Percentiles rank a stretch among this genome's conserved stretches.
Evolutionary conservation across 2,113 vertebrate genomes (phyloP).

Genomic region (Engystomops pustulosus): DNA sequence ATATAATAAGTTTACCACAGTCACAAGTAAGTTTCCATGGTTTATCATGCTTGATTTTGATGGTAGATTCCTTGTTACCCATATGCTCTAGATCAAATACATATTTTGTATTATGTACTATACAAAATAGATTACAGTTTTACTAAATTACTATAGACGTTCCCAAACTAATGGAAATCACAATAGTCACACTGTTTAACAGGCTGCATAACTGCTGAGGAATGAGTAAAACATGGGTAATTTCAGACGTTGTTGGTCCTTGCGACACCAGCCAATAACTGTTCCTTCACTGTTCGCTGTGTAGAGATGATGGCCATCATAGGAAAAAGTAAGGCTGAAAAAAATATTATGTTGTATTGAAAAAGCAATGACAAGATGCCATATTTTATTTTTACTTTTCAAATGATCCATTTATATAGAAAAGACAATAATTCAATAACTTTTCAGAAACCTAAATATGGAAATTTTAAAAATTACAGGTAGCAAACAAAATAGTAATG

Average conservation of each 20-base stretch:
- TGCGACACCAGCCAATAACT: constrained; percentile 95
- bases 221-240: constrained; percentile 98
- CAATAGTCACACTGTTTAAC: constrained; percentile 68
- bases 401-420: too few species aligned
- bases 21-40: too few species aligned
- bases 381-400: too few species aligned
- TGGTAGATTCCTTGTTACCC: too few species aligned
- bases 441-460: too few species aligned
- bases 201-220: constrained; percentile 95
- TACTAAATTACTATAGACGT: background rate
- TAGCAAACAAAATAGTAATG: too few species aligned
- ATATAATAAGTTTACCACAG: too few species aligned
- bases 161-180: background rate
- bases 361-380: too few species aligned
- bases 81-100: background rate
- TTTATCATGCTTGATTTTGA: too few species aligned
- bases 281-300: constrained; percentile 94
- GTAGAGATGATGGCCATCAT: constrained; percentile 97
- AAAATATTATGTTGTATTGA: too few species aligned
- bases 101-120: background rate
- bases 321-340: constrained; percentile 94
- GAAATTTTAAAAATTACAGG: too few species aligned
- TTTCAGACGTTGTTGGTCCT: constrained; percentile 96
- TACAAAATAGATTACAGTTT: constrained; percentile 6
- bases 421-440: too few species aligned